Conservation (phyloP, 2,113 vertebrate genomes). For the Eublepharis macularius region DNA sequence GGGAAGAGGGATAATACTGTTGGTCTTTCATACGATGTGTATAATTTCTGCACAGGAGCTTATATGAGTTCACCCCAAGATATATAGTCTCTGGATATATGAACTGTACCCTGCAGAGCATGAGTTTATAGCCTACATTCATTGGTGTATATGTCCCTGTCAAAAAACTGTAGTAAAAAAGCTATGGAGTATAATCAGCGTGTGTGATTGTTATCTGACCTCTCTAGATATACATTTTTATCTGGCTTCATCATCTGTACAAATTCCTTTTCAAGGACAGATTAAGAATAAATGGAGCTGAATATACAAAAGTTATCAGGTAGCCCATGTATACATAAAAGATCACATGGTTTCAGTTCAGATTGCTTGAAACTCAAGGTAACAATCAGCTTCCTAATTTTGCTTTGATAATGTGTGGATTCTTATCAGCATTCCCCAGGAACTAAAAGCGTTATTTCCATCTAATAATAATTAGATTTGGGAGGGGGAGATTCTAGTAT, state of each 20-base stretch:
- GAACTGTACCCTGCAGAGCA: no score
- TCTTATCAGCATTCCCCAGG: not conserved
- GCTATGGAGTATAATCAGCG: not conserved
- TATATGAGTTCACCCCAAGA: no score
- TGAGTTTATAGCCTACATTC: no score
- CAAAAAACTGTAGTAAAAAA: not conserved
- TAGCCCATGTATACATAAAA: not conserved
- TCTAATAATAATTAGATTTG: no score
- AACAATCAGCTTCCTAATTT: not conserved
- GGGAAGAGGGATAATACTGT: no score
- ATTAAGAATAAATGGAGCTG: not conserved
- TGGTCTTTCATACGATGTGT: no score
- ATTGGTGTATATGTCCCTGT: no score
- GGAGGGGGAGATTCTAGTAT: not conserved
- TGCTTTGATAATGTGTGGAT: not conserved
- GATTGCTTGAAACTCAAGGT: not conserved
- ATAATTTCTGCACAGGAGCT: no score
- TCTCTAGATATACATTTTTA: no score
- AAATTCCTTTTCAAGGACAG: not conserved
- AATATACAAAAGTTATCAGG: not conserved
- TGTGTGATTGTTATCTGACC: no score
- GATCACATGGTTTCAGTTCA: not conserved
- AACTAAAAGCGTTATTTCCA: not conserved
- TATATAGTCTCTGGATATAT: no score
- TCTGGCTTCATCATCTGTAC: no score